Percentiles rank a stretch among this genome's conserved stretches.
These are phyloP conservation scores for Asarcornis scutulata DNA, from an alignment of 2,113 vertebrate genomes.

Conservation along the genomic window DNA sequence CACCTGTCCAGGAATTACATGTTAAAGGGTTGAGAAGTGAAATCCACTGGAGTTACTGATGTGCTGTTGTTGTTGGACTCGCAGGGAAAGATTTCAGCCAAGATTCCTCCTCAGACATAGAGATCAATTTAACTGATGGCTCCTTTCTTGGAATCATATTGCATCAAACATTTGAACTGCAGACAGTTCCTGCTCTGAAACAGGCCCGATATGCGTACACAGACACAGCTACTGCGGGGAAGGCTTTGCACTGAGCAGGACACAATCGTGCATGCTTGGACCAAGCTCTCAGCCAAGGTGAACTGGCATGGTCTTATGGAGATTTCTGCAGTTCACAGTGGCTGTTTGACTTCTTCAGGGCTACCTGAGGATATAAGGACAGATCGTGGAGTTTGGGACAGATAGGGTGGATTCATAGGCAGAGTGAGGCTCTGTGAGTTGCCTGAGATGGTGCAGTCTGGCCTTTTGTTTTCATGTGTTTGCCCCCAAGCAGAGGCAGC, in stretches of 20 bases:
- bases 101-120: slow-evolving; percentile 25
- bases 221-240: not conserved
- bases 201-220: not conserved
- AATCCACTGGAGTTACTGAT: slow-evolving; percentile 55
- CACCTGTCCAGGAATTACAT: slow-evolving; percentile 51
- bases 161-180: not conserved
- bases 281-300: not conserved
- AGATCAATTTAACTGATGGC: slow-evolving; percentile 59
- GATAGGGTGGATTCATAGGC: too few relatives aligned
- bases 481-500: not conserved
- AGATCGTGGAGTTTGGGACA: not conserved
- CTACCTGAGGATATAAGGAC: not conserved
- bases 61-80: slow-evolving; percentile 56
- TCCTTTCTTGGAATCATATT: slow-evolving; percentile 30
- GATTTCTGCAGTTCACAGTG: not conserved
- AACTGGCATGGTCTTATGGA: not conserved
- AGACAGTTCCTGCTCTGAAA: not conserved
- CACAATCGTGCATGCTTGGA: rapidly evolving
- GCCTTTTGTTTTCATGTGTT: not conserved
- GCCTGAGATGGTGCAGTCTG: not conserved
- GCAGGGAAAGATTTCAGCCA: not conserved
- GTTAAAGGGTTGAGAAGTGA: slow-evolving; percentile 53
- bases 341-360: not conserved
- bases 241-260: not conserved
- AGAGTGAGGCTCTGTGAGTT: rapidly evolving